Base-by-base conservation (phyloP, 2,113 vertebrate species). In the Meriones unguiculatus region DNA sequence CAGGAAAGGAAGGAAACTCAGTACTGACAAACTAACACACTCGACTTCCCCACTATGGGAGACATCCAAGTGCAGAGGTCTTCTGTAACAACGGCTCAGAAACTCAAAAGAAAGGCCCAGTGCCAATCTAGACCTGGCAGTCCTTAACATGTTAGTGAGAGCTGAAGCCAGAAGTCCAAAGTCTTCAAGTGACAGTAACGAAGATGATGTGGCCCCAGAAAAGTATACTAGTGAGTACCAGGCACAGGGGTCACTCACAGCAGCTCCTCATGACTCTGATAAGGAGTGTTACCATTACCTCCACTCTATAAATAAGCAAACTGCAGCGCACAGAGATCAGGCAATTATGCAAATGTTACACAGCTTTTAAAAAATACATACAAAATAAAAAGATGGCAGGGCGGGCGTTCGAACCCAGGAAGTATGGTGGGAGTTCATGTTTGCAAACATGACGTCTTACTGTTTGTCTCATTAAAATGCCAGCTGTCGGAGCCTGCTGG, bases 381-480 rank as follows among this genome's bases (percentile, higher is more conserved):
- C 9, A 50, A 75, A 80, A 35, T 52, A 72, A 50, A 76, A 75
- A 15, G 28, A 73, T 25, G 77, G 52, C 59, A 89, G 25, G 75
- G 30, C 54, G 69, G 62, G 88, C 75, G 32, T 46, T 87, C 0
- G 0, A 95, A 95, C 84, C 78, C 73, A 82, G 75, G 59, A 75
- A 77, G 70, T 75, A 35, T 73, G 69, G 69, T 86, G 77, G 5
- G 22, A 41, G 57, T 65, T 52, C 5, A 22, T 70, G 18, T 38
- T 87, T 52, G 24, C n/a, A 77, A 89, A 84, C 57, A 77, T 32
- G 28, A 6, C 0, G 28, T 35, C 84, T 81, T 80, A 30, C 46
- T 85, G 78, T 77, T 54, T 41, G 52, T 72, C 89, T 91, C 69
- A 72, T 50, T 87, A 75, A 90, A 93, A 94, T 32, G 62, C 75